A percentile compares a stretch with the other conserved stretches of the same genome.
Conservation (phyloP, 1,140 invertebrate genomes). For the Hermatobates lingyangjiaoensis region DNA sequence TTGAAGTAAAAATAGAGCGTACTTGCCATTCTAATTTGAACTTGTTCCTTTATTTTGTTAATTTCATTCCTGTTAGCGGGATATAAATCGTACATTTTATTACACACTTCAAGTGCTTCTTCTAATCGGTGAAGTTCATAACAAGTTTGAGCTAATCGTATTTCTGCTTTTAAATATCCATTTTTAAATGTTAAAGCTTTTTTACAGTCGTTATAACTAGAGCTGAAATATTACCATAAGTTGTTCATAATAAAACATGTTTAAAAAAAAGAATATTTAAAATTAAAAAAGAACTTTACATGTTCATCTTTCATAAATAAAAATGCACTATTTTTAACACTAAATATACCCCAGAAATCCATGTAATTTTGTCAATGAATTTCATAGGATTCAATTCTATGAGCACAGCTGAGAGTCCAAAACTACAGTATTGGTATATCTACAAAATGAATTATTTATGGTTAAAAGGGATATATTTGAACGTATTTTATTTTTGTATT, state of each 20-base stretch:
- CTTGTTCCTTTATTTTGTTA: constrained; percentile 18
- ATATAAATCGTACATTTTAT: constrained; percentile 38
- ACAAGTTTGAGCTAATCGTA: constrained; percentile 54
- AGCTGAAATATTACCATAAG: constrained; percentile 27
- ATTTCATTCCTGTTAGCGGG: constrained; percentile 34
- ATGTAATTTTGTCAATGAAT: too few species aligned
- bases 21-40: neutral
- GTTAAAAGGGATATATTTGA: too few species aligned
- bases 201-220: constrained; percentile 51
- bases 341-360: too few species aligned
- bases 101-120: constrained; percentile 51
- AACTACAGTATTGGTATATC: too few species aligned
- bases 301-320: too few species aligned
- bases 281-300: too few species aligned
- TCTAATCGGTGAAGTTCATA: constrained; percentile 46
- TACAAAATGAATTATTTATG: too few species aligned
- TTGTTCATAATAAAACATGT: neutral
- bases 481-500: too few species aligned
- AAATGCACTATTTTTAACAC: too few species aligned
- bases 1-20: neutral
- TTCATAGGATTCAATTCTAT: too few species aligned
- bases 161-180: constrained; percentile 57
- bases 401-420: too few species aligned
- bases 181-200: constrained; percentile 55
- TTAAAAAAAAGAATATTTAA: neutral